Base-by-base conservation (phyloP, 2,888 invertebrate genomes). In the Hypomecis atomaria region DNA sequence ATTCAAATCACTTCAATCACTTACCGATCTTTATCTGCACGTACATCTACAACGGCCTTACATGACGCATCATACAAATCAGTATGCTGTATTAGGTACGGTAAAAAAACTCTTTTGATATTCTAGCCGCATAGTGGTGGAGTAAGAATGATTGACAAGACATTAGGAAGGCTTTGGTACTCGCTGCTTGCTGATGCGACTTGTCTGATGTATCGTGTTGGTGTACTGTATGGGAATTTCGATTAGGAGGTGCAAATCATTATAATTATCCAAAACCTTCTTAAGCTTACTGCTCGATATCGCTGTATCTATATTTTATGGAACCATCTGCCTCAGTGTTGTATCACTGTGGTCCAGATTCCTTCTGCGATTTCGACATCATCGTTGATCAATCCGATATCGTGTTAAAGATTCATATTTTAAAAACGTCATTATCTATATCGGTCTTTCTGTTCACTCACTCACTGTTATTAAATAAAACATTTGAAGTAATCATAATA, bases 71-170 rank as follows among this genome's bases (percentile, higher is more conserved):
- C 77, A 64, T 60, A 69, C 68, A 65, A 75, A 82, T 89, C 87
- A 76, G 81, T 88, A 89, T 89, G 85, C 88, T 78, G 48, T 62
- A 61, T 66, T 74, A 73, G 71, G 66, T 74, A 67, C 71, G 66
- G 67, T 76, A 78, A 81, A 88, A 89, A 89, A 90, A 85, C 74
- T 10, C 0, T 67, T 71, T 89, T 86, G 76, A 77, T 82, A 91
- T 90, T 88, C 90, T 69, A 71, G 55, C 57, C 71, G 67, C 73
- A 72, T 52, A 47, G 52, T 56, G 55, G 57, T 71, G 72, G 81
- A 75, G 80, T 82, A 82, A 78, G 82, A 82, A 87, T 91, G 90
- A 90, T 90, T 89, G 91, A 89, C 90, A 90, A 81, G 76, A 86
- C 88, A 89, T 90, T 90, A 90, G 88, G 86, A 81, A 76, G 82